Percentiles rank a stretch among this genome's conserved stretches.
These are phyloP conservation scores for Prunella fulvescens DNA, from an alignment of 2,113 vertebrate species.

Conservation along the genomic window DNA sequence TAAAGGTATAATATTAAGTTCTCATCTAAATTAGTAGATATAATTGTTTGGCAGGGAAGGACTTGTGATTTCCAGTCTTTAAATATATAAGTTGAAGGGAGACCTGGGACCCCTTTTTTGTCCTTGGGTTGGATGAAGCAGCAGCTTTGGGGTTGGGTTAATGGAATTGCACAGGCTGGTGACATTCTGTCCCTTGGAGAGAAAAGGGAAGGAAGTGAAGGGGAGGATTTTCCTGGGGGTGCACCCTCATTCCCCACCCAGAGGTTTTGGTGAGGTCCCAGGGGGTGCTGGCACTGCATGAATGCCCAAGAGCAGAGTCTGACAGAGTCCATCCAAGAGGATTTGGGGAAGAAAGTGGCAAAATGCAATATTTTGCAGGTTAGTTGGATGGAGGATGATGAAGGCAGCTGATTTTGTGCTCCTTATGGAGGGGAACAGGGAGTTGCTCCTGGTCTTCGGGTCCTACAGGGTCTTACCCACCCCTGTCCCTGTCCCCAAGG, in stretches of 20 bases:
- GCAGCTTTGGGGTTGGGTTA: background rate
- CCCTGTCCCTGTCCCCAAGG: accelerated
- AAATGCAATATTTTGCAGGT: background rate
- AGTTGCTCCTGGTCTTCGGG: background rate
- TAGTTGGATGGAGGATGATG: background rate
- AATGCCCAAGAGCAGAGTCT: too few species aligned
- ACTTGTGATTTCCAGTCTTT: background rate
- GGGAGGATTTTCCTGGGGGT: background rate
- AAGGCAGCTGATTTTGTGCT: background rate
- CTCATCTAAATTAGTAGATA: background rate
- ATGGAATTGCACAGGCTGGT: accelerated
- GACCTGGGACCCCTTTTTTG: background rate
- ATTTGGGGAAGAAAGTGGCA: background rate
- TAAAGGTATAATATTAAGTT: background rate
- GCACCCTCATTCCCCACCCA: background rate
- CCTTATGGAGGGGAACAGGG: accelerated
- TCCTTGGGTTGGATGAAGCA: background rate
- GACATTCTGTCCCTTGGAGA: background rate
- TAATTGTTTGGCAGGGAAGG: background rate
- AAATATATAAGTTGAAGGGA: background rate
- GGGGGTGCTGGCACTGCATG: accelerated
- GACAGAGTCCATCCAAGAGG: accelerated
- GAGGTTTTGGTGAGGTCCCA: background rate
- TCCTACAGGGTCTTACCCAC: background rate
- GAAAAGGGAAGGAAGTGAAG: background rate